Conservation (phyloP, 2,113 vertebrate genomes). For the Strigops habroptila region DNA sequence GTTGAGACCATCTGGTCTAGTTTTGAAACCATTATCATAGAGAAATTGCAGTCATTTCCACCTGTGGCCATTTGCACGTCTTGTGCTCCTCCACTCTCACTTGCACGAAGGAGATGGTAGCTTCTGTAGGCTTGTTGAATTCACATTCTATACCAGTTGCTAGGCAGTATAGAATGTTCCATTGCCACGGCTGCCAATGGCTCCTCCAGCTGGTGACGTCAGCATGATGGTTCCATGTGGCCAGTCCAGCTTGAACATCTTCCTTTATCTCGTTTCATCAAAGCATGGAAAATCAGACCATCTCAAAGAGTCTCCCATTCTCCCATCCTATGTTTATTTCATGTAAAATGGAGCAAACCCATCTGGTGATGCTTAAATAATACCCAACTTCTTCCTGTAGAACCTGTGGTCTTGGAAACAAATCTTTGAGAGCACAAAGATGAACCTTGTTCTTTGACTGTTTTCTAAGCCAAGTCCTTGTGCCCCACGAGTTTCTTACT, state of each 20-base stretch:
- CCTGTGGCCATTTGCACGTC: not conserved
- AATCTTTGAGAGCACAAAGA: not conserved
- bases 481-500: not conserved
- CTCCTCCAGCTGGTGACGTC: slow-evolving; percentile 43
- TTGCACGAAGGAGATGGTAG: not conserved
- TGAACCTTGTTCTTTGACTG: not conserved
- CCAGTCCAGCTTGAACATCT: not conserved
- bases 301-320: not conserved
- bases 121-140: not conserved
- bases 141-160: not conserved
- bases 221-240: slow-evolving; percentile 46
- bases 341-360: not conserved
- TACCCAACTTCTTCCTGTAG: not conserved
- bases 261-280: not conserved
- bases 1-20: not conserved
- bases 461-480: not conserved
- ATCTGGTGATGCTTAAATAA: not conserved
- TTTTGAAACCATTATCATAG: not conserved
- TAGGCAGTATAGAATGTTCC: not conserved
- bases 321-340: not conserved
- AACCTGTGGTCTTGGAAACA: not conserved
- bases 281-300: not conserved
- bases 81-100: not conserved
- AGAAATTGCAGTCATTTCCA: not conserved
- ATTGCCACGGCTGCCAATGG: not conserved